phyloP scores from a whole-genome alignment of 2,797 vertebrate species.

The Chloroceryle inda region DNA sequence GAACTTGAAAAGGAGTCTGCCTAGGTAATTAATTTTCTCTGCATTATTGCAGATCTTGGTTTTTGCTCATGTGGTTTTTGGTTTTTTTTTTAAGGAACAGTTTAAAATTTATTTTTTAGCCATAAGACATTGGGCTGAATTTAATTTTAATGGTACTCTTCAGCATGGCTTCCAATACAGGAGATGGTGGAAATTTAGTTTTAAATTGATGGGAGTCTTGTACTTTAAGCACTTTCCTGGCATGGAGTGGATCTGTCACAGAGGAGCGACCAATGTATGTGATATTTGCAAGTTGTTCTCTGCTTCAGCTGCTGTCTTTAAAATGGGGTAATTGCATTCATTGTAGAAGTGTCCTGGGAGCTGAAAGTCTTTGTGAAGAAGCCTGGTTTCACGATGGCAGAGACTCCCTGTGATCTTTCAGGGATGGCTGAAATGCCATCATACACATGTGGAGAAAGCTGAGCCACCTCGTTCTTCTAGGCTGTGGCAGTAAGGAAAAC shows the following conservation, averaged over 20 bases:
- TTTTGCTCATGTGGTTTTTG: neutral
- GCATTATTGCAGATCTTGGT: conserved; percentile 1
- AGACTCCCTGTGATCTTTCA: neutral
- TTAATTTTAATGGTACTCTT: neutral
- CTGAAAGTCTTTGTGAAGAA: neutral
- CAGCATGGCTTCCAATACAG: neutral
- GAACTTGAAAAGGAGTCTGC: conserved; percentile 61
- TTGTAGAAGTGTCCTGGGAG: neutral
- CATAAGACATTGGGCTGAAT: neutral
- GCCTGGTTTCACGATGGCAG: neutral
- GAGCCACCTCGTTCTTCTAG: conserved; percentile 1
- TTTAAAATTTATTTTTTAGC: conserved; percentile 7
- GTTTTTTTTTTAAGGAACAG: neutral
- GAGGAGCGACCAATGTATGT: neutral
- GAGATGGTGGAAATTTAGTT: neutral
- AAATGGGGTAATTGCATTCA: neutral
- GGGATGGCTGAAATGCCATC: neutral
- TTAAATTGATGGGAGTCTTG: neutral
- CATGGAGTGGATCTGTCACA: neutral
- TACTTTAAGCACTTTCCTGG: neutral
- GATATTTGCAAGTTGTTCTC: neutral
- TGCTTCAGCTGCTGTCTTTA: conserved; percentile 11
- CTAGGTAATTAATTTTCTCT: conserved; percentile 61
- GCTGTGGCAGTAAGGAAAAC: neutral
- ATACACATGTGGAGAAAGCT: neutral